Base-by-base conservation (phyloP, 2,888 invertebrate species). In the Ornithoptera alexandrae region DNA sequence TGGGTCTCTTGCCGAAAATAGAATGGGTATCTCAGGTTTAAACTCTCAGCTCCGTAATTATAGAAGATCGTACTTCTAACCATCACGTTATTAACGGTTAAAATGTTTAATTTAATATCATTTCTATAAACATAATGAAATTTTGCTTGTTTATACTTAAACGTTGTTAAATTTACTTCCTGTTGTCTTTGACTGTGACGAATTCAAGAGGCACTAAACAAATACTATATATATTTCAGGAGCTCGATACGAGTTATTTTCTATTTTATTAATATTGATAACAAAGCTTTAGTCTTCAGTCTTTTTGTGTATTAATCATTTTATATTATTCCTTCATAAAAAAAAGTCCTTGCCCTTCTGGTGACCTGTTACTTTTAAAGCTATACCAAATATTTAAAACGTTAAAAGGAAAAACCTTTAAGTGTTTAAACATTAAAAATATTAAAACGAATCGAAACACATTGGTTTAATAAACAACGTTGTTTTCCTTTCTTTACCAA, bases 401-500 rank as follows among this genome's bases (percentile, higher is more conserved):
- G 50, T 50, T 50, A 50, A 17, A 50, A 50, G 50, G 18, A 50
- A 50, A 50, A 50, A 50, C 50, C 50, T 50, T 50, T 18, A 50
- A 50, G 18, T 5, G 50, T 17, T 2, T 12, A 17, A 15, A 50
- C 18, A 50, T 17, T 50, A 17, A 15, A 17, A 15, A 50, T 17
- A 50, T 17, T 50, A 50, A 58, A 58, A 58, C 22, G 22, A 30
- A 60, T 60, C 36, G 2, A 60, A 18, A n/a, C 36, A 50, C 18
- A 50, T 42, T 22, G 18, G 24, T 62, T 68, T 24, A 64, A 69
- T 68, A 63, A 64, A 60, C n/a, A 56, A 57, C 61, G 42, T 50
- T 20, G 65, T 69, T 69, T 65, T 57, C 69, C 65, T 67, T 61
- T 20, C 15, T 69, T 62, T 65, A 46, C 65, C 62, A 65, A 65